These are phyloP conservation scores for Apis florea DNA, from an alignment of 1,140 invertebrate species.

Conservation along the genomic window DNA sequence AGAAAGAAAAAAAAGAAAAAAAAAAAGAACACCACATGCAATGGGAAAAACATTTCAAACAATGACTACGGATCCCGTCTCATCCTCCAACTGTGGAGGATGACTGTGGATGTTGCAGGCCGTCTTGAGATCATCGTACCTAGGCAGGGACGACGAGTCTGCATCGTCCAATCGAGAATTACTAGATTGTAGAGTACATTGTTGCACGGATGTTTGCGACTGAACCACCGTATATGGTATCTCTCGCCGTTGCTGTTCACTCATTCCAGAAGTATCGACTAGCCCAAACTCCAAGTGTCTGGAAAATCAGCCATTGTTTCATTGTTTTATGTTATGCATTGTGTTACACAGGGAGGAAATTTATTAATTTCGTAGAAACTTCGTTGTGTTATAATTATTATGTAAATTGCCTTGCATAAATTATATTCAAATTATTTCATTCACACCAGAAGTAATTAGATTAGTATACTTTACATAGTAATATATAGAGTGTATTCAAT, in stretches of 20 bases:
- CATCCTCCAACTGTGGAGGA: conserved; percentile 78
- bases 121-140: conserved; percentile 81
- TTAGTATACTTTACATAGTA: conserved; percentile 2
- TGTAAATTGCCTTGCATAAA: not conserved
- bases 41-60: conserved; percentile 68
- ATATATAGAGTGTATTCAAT: not conserved
- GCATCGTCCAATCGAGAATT: conserved; percentile 75
- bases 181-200: conserved; percentile 71
- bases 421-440: not conserved
- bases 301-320: conserved; percentile 58
- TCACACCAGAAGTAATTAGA: conserved; percentile 1
- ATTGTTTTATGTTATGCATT: not conserved
- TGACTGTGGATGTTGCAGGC: conserved; percentile 76
- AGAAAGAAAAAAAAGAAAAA: conserved; percentile 57
- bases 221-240: conserved; percentile 96
- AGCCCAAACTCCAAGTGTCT: conserved; percentile 93
- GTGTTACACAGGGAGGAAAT: not conserved
- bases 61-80: conserved; percentile 80
- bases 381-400: not conserved
- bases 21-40: conserved; percentile 57
- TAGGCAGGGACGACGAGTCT: conserved; percentile 73
- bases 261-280: conserved; percentile 93
- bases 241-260: conserved; percentile 92
- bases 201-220: conserved; percentile 73
- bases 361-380: not conserved